Evolutionary conservation across 2,888 invertebrate species (phyloP).

Genomic region (Uropetala carovei): DNA sequence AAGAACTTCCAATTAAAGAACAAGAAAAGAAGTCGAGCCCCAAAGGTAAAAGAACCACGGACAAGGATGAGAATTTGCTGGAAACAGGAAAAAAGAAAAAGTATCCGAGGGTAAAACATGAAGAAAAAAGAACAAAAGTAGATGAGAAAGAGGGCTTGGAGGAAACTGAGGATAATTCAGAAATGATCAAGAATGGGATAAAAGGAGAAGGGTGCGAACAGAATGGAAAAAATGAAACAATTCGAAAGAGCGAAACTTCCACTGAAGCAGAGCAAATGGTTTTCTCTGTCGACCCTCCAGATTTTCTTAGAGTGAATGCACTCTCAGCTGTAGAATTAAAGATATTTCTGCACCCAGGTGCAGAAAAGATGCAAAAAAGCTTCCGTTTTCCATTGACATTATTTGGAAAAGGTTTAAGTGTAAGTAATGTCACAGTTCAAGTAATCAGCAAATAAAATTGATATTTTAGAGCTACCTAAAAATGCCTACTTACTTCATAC

Average conservation of each 20-base stretch:
- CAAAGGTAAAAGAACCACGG: too few relatives aligned
- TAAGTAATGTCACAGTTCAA: background rate
- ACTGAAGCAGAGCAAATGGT: background rate
- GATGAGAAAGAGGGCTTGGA: background rate
- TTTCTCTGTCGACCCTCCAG: background rate
- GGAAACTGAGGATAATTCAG: background rate
- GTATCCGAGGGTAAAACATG: background rate
- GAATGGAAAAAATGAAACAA: background rate
- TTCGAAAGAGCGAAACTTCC: background rate
- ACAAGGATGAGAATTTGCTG: too few relatives aligned
- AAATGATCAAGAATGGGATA: background rate
- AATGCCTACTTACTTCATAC: too few relatives aligned
- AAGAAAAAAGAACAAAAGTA: background rate
- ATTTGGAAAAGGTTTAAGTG: background rate
- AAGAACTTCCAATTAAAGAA: background rate
- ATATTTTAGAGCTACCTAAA: too few relatives aligned
- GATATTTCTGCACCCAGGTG: background rate
- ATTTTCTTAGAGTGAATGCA: background rate
- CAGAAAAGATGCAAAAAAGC: background rate
- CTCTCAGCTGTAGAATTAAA: background rate
- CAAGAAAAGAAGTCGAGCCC: background rate
- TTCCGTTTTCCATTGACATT: background rate
- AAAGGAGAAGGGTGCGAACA: too few relatives aligned
- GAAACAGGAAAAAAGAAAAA: too few relatives aligned
- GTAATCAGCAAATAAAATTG: background rate